Evolutionary conservation across 1,140 invertebrate species (phyloP), one percentile per base, ranked within the genome.

Genomic region (Orius insidiosus): DNA sequence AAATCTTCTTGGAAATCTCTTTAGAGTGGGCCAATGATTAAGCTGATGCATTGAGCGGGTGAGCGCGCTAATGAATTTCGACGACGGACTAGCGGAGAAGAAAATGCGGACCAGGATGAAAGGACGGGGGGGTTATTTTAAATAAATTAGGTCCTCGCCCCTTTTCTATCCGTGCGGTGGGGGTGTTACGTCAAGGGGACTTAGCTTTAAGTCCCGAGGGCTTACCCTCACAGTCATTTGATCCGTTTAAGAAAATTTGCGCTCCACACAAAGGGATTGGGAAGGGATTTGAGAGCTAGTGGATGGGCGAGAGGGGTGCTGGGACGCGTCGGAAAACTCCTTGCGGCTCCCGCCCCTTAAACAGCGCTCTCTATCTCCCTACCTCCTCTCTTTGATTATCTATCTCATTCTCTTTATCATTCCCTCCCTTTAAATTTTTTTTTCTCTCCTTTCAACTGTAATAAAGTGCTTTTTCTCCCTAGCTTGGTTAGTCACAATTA

Each of bases 181-280:
- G 16, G 41, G 41, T 31, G 41, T 43, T 43, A 43, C 41, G 41
- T 43, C 41, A 43, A 43, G 41, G 41, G 24, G 41, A 43, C 41
- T 43, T 43, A 43, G 24, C 41, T 31, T 30, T 43, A 43, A 43
- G 41, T 43, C 41, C 41, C 14, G 10, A 30, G 24, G 41, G 19
- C 24, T 43, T 31, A 31, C 19, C n/a, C 9, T 9, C 19, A 30
- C 41, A 43, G 41, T 43, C 41, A 43, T 43, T 43, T 43, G 41
- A 43, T 43, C 41, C 41, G 41, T 43, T 43, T 43, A 43, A 43
- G 41, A 43, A 43, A 43, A 43, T 43, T 43, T 43, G 41, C 41
- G 41, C 41, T 43, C 41, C 41, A 43, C 41, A 43, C 41, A 43
- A 43, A 43, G 41, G 41, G 41, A 43, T 43, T 43, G 41, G 24